Base-by-base conservation (phyloP, 2,888 invertebrate species). In the Halocaridina rubra region DNA sequence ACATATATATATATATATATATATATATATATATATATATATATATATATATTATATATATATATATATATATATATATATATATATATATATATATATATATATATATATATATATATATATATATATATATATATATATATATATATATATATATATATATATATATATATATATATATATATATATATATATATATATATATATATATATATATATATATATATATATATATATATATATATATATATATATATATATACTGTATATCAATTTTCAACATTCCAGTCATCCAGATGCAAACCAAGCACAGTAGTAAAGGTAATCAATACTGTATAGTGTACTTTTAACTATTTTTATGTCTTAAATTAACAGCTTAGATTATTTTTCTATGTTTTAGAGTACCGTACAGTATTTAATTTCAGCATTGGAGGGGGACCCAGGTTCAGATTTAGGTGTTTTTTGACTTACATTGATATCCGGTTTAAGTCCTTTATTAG, bases 1-100 rank as follows among this genome's bases (percentile, higher is more conserved):
- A 69, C 27, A 69, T 69, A 69, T 61, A 61, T 61, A 19, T 61
- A 61, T 61, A 61, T 61, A 61, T 61, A 61, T 61, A 61, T 61
- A 61, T 39, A 39, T 61, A 61, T 61, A 61, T 61, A 61, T 61
- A 61, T 61, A 61, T 61, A 61, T 61, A 61, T 61, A 61, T 61
- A 61, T 61, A 61, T 61, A 61, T 61, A 61, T 61, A 61, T 61
- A 61, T 19, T 10, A 61, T 61, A 61, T 16, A 61, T 61, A 61
- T 61, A 61, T 61, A 22, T 61, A 61, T 61, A 61, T 61, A 22
- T 4, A 61, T 4, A 4, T 61, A 61, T 61, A 61, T 61, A 4
- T 61, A 61, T 3, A 61, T 61, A 61, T 3, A 61, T 61, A 61
- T 61, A 7, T 24, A 64, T 7, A 64, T 64, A 5, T 64, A 64